Evolutionary conservation across 2,113 vertebrate genomes (phyloP), one percentile per base, ranked within the genome.

Genomic region (Myiagra hebetior): DNA sequence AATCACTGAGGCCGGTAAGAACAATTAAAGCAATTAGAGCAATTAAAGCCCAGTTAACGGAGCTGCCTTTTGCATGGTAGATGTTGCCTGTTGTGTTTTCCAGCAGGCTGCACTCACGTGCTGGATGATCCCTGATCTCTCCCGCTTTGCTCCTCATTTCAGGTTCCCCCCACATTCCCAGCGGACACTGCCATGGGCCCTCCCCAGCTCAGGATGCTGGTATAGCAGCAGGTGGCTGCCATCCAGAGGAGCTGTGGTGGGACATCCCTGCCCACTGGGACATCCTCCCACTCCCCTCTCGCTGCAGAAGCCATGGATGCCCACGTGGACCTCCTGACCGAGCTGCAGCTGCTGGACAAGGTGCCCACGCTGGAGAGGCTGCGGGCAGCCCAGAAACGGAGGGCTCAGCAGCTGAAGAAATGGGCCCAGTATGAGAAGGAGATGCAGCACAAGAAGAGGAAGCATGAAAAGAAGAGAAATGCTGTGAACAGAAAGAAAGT

Each of bases 351-450:
- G 97, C 98, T 99, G 98, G 99, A 99, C 97, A 99, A 99, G 95
- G 98, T 99, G 95, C 99, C 99, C 79, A 99, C 99, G 9, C 97
- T 99, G 93, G 99, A 99, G 96, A 98, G 99, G 67, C 98, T 99
- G 85, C 98, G 99, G 33, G 98, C 99, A 3, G 99, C 99, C 13
- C 99, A 99, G 98, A 99, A 99, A 96, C 98, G 99, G 19, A 98
- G 99, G 27, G 98, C 98, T 5, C 99, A 99, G 98, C 99, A 99
- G 98, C 98, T 99, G 85, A 99, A 99, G 97, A 98, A 99, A 55
- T 99, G 99, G 99, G 99, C 99, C 0, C 98, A 99, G 92, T 99
- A 99, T 0, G 99, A 99, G 98, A 99, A 99, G 93, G 99, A 99
- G 94, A 98, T 99, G 98, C 99, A 99, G 91, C 99, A 98, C 98